phyloP scores from a whole-genome alignment of 2,888 invertebrate species.

The Coronaproctus castanopsis region DNA sequence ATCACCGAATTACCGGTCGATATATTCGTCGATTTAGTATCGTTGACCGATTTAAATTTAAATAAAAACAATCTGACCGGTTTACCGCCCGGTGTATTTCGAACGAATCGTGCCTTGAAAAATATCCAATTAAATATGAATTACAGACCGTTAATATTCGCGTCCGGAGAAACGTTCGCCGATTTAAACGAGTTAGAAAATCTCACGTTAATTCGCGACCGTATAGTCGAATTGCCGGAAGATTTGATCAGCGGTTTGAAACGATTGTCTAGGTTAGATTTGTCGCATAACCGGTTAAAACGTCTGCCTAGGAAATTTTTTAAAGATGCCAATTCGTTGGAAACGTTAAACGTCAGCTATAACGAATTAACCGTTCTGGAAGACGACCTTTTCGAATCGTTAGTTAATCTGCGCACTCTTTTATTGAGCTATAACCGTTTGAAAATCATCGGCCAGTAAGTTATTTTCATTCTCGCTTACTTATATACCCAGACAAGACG shows the following conservation, averaged over 20 bases:
- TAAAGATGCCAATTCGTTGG: conserved; percentile 38
- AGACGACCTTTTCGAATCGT: conserved; percentile 35
- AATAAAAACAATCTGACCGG: not conserved
- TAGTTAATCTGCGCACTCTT: conserved; percentile 33
- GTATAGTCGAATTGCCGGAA: conserved; percentile 35
- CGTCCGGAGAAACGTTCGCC: not conserved
- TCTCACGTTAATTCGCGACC: not conserved
- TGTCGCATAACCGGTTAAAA: too few relatives aligned
- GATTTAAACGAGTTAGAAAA: not conserved
- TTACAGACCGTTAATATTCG: not conserved
- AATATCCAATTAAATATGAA: not conserved
- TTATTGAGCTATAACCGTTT: conserved; percentile 44
- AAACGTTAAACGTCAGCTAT: conserved; percentile 39
- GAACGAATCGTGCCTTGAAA: not conserved
- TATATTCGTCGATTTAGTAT: not conserved
- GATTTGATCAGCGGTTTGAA: conserved; percentile 39
- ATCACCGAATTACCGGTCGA: not conserved
- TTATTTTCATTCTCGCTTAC: conserved; percentile 20
- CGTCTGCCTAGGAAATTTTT: conserved; percentile 42
- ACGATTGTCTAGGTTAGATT: not conserved
- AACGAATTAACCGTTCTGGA: conserved; percentile 41
- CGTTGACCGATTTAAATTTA: not conserved
- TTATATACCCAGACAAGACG: not conserved
- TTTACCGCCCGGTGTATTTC: not conserved
- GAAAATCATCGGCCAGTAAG: conserved; percentile 36